Evolutionary conservation across 2,113 vertebrate genomes (phyloP), one percentile per base, ranked within the genome.

Genomic region (Isichthys henryi): DNA sequence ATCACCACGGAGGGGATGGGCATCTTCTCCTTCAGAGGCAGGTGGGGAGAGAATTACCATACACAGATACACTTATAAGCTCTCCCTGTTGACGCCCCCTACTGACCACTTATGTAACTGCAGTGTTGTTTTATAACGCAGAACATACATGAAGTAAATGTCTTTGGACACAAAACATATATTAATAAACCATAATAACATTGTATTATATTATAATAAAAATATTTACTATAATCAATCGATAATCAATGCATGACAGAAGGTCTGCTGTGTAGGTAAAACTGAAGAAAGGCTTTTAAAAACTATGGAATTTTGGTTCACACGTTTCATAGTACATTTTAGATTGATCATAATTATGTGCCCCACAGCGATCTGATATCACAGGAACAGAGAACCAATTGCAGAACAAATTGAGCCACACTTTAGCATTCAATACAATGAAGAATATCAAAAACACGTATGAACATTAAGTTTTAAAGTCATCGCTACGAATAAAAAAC

Each of bases 1-100:
- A 99, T 99, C 89, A 99, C 95, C 19, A 99, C 98, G 0, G 97
- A 97, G 46, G 98, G 98, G 66, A 99, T 98, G 1, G 95, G 92
- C 96, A 97, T 95, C 66, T 96, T 97, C 90, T 98, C 97, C 98
- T 98, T 90, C 2, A 84, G 3, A 39, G 77, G 80, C 35, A 21
- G 82, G 23, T 19, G 35, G 39, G 62, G n/a, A 85, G 35, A 84
- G 56, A 17, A 43, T 89, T 31, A 84, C 19, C 6, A 89, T n/a
- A 85, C 11, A 52, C 82, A 11, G 23, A 80, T 1, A 90, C 39
- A 23, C 0, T 23, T 27, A 88, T 39, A 45, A 31, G 11, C 3
- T 48, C 2, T 11, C 15, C 56, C 3, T 21, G 77, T n/a, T 49
- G 50, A 31, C 74, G 52, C 46, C 70, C 70, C 49, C 88, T 77